Percentiles rank a stretch among this genome's conserved stretches.
Conservation (phyloP, 2,888 invertebrate genomes). For the Acanthacorydalis orientalis region DNA sequence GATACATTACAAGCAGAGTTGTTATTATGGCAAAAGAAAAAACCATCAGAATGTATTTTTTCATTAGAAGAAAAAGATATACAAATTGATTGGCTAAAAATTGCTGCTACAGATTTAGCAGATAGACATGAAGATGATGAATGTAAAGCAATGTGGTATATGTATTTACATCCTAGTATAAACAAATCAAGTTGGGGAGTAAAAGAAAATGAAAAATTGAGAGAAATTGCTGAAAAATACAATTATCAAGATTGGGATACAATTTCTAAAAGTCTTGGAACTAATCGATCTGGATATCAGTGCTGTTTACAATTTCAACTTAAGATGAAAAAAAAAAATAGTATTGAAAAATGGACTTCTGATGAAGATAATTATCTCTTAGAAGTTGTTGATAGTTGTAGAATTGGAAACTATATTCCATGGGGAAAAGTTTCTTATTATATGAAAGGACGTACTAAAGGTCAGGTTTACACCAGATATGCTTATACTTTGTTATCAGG, state of each 20-base stretch:
- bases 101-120: constrained; percentile 27
- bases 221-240: constrained; percentile 22
- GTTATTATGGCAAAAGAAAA: constrained; percentile 6
- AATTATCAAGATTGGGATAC: constrained; percentile 46
- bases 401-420: constrained; percentile 47
- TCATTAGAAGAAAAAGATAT: constrained; percentile 14
- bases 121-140: constrained; percentile 42
- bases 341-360: constrained; percentile 38
- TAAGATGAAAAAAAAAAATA: constrained; percentile 21
- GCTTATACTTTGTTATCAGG: constrained; percentile 26
- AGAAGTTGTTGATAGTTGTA: constrained; percentile 42
- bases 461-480: constrained; percentile 45
- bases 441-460: constrained; percentile 43
- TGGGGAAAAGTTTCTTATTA: constrained; percentile 53
- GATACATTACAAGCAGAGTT: constrained; percentile 1
- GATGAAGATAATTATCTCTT: constrained; percentile 51
- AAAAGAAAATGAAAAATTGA: constrained; percentile 30
- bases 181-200: constrained; percentile 38
- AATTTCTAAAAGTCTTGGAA: constrained; percentile 38
- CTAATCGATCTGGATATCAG: constrained; percentile 46
- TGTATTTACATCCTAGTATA: constrained; percentile 48
- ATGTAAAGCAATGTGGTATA: constrained; percentile 53
- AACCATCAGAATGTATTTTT: constrained; percentile 10
- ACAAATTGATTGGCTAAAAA: constrained; percentile 41
- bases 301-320: constrained; percentile 50